Conservation (phyloP, 2,113 vertebrate genomes). For the Ceyx margarethae region DNA sequence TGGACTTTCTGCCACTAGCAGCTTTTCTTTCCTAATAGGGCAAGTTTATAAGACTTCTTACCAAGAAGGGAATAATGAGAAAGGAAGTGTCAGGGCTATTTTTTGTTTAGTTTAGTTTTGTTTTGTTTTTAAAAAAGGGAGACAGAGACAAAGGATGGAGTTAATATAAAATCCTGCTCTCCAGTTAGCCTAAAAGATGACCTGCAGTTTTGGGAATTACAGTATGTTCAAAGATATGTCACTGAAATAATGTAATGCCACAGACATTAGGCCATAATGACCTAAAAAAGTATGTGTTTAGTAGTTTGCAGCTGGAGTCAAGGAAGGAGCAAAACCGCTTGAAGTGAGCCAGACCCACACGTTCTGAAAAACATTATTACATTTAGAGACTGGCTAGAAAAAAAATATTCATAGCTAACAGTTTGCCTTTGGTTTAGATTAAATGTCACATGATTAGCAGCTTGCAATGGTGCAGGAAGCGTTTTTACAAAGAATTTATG, state of each 20-base stretch:
- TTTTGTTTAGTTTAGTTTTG: neutral
- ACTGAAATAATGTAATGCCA: slow-evolving; percentile 78
- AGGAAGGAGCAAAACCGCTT: slow-evolving; percentile 67
- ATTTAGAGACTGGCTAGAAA: slow-evolving; percentile 15
- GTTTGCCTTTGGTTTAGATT: slow-evolving; percentile 39
- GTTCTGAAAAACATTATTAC: slow-evolving; percentile 54
- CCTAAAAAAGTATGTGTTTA: slow-evolving; percentile 81
- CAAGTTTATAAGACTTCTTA: slow-evolving; percentile 18
- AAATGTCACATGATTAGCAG: neutral
- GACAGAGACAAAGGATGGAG: neutral
- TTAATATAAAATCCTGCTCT: slow-evolving; percentile 58
- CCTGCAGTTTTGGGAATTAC: slow-evolving; percentile 72
- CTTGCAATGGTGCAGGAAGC: neutral
- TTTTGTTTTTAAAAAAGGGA: neutral
- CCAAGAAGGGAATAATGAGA: slow-evolving; percentile 51
- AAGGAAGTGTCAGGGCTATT: neutral
- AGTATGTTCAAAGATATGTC: slow-evolving; percentile 80
- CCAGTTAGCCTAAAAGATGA: slow-evolving; percentile 63
- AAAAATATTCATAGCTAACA: slow-evolving; percentile 9
- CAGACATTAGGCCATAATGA: slow-evolving; percentile 79
- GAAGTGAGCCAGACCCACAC: slow-evolving; percentile 75
- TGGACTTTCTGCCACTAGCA: slow-evolving; percentile 16
- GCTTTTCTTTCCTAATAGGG: slow-evolving; percentile 65
- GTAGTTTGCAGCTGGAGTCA: slow-evolving; percentile 78
- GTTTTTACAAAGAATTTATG: neutral